Evolutionary conservation across 2,888 invertebrate species (phyloP).

Genomic region (Eubasilissa splendida): DNA sequence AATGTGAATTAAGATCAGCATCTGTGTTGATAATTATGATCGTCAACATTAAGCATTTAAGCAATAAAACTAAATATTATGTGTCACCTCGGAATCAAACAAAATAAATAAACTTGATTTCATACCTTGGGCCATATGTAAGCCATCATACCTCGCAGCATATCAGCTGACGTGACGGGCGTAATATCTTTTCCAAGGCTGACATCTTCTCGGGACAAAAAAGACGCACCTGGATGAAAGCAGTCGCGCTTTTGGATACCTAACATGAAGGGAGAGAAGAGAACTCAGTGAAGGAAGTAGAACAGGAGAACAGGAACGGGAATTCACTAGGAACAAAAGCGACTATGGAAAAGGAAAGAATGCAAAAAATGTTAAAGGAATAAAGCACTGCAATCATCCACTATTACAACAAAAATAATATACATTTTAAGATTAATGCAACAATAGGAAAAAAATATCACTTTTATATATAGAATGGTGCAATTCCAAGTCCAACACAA

Average conservation of each 20-base stretch:
- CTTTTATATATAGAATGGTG: no score
- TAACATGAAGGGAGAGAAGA: conserved; percentile 60
- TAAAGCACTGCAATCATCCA: conserved; percentile 56
- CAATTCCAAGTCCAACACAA: no score
- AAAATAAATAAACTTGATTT: neutral
- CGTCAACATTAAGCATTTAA: no score
- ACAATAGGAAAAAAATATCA: no score
- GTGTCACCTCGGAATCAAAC: no score
- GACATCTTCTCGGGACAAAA: conserved; percentile 77
- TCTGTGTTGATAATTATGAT: no score
- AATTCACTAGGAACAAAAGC: conserved; percentile 51
- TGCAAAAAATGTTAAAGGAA: conserved; percentile 36
- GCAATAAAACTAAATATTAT: no score
- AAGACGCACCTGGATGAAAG: conserved; percentile 91
- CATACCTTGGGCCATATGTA: conserved; percentile 96
- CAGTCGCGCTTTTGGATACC: conserved; percentile 82
- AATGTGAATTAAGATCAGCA: no score
- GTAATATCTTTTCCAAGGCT: conserved; percentile 73
- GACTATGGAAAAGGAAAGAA: conserved; percentile 51
- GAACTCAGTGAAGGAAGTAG: neutral
- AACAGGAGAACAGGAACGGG: conserved; percentile 45
- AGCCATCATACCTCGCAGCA: conserved; percentile 89
- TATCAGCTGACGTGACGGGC: conserved; percentile 81
- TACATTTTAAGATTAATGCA: neutral
- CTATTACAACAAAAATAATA: conserved; percentile 39